These are phyloP conservation scores for Hirudo medicinalis DNA, from an alignment of 1,140 invertebrate genomes.

Conservation along the genomic window DNA sequence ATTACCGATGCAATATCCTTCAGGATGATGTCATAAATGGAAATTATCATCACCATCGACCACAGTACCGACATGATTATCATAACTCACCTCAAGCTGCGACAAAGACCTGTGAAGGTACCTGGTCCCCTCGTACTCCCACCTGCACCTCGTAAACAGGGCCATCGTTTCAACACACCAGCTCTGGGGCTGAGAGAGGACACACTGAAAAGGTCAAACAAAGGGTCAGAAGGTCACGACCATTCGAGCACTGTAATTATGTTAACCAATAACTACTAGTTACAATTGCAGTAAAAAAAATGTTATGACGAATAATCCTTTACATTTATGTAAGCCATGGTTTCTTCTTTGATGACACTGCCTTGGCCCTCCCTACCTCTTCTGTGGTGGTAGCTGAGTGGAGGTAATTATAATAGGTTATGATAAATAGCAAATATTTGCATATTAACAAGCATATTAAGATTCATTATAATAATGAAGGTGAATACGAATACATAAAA, in stretches of 20 bases:
- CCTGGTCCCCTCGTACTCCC: slow-evolving; percentile 58
- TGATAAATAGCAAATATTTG: not conserved
- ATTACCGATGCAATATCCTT: not conserved
- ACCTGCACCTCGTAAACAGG: slow-evolving; percentile 56
- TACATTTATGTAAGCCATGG: slow-evolving; percentile 61
- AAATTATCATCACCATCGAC: slow-evolving; percentile 3
- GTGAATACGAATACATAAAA: too few relatives aligned
- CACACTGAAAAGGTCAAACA: slow-evolving; percentile 26
- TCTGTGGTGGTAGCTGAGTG: slow-evolving; percentile 30
- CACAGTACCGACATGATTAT: slow-evolving; percentile 7
- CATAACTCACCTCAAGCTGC: slow-evolving; percentile 53
- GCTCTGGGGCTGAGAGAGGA: slow-evolving; percentile 35
- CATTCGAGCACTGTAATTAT: not conserved
- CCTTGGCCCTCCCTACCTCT: slow-evolving; percentile 43
- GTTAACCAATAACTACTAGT: too few relatives aligned
- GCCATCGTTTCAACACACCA: slow-evolving; percentile 57
- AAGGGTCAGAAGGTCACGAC: not conserved
- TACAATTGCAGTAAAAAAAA: too few relatives aligned
- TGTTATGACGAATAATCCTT: too few relatives aligned
- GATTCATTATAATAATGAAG: too few relatives aligned
- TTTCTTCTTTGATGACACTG: slow-evolving; percentile 57
- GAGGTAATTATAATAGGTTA: not conserved
- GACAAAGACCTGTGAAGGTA: slow-evolving; percentile 71
- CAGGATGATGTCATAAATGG: not conserved
- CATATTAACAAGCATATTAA: too few relatives aligned